A percentile compares a stretch with the other conserved stretches of the same genome.
These are phyloP conservation scores for Proisotoma minuta DNA, from an alignment of 2,888 invertebrate species.

Conservation along the genomic window DNA sequence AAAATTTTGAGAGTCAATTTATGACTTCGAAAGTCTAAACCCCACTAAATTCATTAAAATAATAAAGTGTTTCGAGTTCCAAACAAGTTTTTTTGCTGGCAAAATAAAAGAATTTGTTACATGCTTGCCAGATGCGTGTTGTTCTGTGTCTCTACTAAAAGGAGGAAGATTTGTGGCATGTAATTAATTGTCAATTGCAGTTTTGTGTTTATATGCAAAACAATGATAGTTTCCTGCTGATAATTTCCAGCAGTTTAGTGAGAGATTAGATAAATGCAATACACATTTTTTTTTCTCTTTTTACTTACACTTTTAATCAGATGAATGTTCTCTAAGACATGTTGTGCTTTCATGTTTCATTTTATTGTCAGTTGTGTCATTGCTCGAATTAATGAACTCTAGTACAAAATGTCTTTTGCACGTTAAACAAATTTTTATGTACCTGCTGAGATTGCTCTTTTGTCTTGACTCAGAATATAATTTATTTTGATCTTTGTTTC, in stretches of 20 bases:
- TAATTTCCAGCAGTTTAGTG: background rate
- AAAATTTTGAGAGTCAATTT: too few species aligned
- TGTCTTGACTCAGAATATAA: background rate
- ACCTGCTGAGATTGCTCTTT: background rate
- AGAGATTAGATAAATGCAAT: too few species aligned
- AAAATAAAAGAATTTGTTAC: too few species aligned
- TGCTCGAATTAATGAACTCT: background rate
- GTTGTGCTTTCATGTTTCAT: background rate
- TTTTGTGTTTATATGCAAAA: background rate
- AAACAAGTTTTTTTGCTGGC: constrained; percentile 8
- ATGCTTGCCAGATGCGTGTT: background rate
- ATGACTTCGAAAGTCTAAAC: too few species aligned
- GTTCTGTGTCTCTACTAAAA: background rate
- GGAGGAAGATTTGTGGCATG: constrained; percentile 2
- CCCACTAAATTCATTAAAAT: background rate
- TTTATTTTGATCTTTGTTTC: too few species aligned
- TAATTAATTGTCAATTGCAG: constrained; percentile 1
- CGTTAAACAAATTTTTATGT: background rate
- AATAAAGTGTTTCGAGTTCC: constrained; percentile 6
- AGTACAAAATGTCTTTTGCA: background rate
- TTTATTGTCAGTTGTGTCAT: background rate
- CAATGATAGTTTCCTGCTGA: background rate
- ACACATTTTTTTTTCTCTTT: background rate
- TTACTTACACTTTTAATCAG: background rate
- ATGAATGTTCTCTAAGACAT: background rate